Evolutionary conservation across 2,888 invertebrate genomes (phyloP).

Genomic region (Ectemnius continuus): DNA sequence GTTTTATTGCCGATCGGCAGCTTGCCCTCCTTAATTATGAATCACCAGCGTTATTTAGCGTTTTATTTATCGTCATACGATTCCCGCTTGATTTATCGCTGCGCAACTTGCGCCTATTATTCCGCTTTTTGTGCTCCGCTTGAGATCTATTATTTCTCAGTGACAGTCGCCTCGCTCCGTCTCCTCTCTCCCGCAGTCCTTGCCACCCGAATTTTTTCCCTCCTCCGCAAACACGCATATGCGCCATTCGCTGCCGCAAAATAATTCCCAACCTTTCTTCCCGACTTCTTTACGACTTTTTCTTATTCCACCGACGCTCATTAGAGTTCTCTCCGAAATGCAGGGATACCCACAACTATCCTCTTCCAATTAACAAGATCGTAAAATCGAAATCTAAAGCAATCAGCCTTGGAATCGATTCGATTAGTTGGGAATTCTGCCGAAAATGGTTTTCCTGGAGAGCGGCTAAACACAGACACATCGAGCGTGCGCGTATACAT

Average conservation of each 20-base stretch:
- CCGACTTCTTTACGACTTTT: not conserved
- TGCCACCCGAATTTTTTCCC: conserved; percentile 27
- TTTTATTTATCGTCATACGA: conserved; percentile 58
- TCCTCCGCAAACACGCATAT: not conserved
- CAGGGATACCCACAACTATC: not conserved
- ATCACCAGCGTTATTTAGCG: conserved; percentile 57
- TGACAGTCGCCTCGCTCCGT: conserved; percentile 53
- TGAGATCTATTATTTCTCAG: conserved; percentile 53
- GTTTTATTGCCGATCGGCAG: conserved; percentile 33
- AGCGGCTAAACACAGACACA: conserved; percentile 49
- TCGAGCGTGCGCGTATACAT: conserved; percentile 38
- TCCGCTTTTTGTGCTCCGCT: conserved; percentile 55
- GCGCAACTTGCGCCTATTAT: conserved; percentile 60
- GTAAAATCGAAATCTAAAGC: conserved; percentile 29
- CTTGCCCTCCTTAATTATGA: conserved; percentile 58
- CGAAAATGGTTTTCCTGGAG: conserved; percentile 56
- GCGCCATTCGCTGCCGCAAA: not conserved
- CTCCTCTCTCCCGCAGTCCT: conserved; percentile 23
- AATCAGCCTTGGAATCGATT: conserved; percentile 33
- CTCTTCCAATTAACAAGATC: conserved; percentile 12
- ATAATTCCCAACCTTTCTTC: conserved; percentile 1
- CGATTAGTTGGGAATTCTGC: conserved; percentile 13
- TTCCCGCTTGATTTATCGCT: conserved; percentile 57
- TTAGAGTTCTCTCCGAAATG: too few relatives aligned
- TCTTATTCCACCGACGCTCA: too few relatives aligned